Percentiles rank a stretch among this genome's conserved stretches.
Evolutionary conservation across 1,140 invertebrate species (phyloP).

Genomic region (Pseudomyrmex pallidus): DNA sequence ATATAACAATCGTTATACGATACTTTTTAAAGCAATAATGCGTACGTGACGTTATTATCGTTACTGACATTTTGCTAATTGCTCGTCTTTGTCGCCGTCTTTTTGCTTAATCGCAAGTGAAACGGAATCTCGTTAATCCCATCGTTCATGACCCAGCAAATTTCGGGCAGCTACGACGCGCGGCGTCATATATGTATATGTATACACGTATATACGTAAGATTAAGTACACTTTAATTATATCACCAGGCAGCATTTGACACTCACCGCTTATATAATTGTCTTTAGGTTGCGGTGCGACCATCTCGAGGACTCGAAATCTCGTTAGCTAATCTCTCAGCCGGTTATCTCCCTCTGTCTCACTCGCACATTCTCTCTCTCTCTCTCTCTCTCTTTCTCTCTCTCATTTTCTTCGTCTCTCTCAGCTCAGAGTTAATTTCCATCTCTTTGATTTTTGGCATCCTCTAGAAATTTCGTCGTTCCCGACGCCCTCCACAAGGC

Average conservation of each 20-base stretch:
- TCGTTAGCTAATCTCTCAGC: slow-evolving; percentile 75
- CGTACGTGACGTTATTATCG: neutral
- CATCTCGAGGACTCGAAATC: slow-evolving; percentile 69
- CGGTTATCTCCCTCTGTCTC: slow-evolving; percentile 39
- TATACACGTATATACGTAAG: slow-evolving; percentile 23
- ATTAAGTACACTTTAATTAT: slow-evolving; percentile 63
- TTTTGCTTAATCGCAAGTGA: slow-evolving; percentile 23
- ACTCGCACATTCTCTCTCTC: neutral
- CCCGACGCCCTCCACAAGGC: slow-evolving; percentile 43
- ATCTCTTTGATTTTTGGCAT: slow-evolving; percentile 83
- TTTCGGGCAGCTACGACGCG: slow-evolving; percentile 35
- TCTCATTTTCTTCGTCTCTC: slow-evolving; percentile 11
- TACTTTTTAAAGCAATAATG: too few species aligned
- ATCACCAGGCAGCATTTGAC: slow-evolving; percentile 60
- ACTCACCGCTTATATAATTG: slow-evolving; percentile 62
- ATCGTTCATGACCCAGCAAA: slow-evolving; percentile 42
- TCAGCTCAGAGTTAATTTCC: slow-evolving; percentile 77
- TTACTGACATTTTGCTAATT: slow-evolving; percentile 16
- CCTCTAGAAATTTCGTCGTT: slow-evolving; percentile 51
- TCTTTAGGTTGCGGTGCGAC: slow-evolving; percentile 60
- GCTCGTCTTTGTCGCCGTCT: neutral
- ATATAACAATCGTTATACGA: too few species aligned
- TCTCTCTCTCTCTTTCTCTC: neutral
- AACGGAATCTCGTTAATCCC: slow-evolving; percentile 49
- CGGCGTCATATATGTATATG: slow-evolving; percentile 4